Evolutionary conservation across 2,113 vertebrate genomes (phyloP).

Genomic region (Noturus placidus): DNA sequence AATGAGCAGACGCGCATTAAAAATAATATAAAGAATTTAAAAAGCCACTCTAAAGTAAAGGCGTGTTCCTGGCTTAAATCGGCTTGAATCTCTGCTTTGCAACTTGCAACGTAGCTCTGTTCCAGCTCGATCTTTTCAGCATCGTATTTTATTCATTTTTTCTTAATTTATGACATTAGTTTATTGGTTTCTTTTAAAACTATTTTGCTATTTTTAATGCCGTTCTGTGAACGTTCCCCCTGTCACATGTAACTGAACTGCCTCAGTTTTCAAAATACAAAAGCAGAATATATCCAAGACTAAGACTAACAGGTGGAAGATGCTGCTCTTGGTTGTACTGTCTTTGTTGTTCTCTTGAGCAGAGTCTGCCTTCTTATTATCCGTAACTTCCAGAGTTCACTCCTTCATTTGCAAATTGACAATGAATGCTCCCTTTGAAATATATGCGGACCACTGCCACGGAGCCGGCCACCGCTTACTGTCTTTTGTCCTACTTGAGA

Average conservation of each 20-base stretch:
- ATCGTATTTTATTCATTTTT: not conserved
- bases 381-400: slow-evolving; percentile 58
- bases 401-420: slow-evolving; percentile 59
- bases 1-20: slow-evolving; percentile 4
- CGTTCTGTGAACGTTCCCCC: not conserved
- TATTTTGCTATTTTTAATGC: slow-evolving; percentile 15
- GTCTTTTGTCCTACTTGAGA: slow-evolving; percentile 22
- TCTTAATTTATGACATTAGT: not conserved
- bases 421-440: slow-evolving; percentile 70
- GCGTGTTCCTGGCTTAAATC: not conserved
- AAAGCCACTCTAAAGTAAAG: slow-evolving; percentile 15
- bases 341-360: slow-evolving; percentile 37
- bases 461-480: slow-evolving; percentile 34
- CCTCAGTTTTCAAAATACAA: not conserved
- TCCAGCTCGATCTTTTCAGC: not conserved
- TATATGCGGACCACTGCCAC: slow-evolving; percentile 72
- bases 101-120: not conserved
- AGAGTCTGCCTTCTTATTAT: slow-evolving; percentile 35
- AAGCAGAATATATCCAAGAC: not conserved
- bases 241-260: not conserved
- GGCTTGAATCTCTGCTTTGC: not conserved
- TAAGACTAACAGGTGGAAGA: not conserved
- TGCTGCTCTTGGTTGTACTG: slow-evolving; percentile 37
- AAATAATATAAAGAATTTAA: slow-evolving; percentile 9
- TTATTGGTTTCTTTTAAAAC: not conserved